phyloP scores from a whole-genome alignment of 1,140 invertebrate species.

The Heliothis virescens region DNA sequence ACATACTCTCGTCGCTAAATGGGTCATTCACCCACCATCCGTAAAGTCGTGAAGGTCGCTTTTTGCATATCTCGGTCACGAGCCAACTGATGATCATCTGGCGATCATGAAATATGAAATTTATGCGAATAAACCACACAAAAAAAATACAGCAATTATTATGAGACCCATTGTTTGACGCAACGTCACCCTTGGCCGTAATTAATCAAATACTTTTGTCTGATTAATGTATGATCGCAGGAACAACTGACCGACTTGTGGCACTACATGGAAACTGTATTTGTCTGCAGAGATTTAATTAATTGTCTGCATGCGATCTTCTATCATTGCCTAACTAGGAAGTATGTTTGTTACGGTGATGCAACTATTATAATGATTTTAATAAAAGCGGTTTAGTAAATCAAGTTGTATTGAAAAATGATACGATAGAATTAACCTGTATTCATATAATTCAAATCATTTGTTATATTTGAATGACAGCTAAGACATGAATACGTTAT shows the following conservation, averaged over 20 bases:
- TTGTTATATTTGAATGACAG: background rate
- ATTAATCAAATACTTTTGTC: slow-evolving; percentile 64
- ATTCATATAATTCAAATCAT: slow-evolving; percentile 20
- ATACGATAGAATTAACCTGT: background rate
- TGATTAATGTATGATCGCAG: slow-evolving; percentile 52
- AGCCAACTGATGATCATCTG: slow-evolving; percentile 48
- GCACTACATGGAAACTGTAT: slow-evolving; percentile 24
- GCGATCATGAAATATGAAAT: slow-evolving; percentile 31
- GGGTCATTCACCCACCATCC: slow-evolving; percentile 65
- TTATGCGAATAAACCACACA: slow-evolving; percentile 54
- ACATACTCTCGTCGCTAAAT: slow-evolving; percentile 51
- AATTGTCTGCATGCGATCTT: slow-evolving; percentile 54
- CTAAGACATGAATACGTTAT: background rate
- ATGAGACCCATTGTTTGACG: slow-evolving; percentile 66
- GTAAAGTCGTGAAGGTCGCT: slow-evolving; percentile 61
- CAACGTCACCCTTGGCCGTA: slow-evolving; percentile 67
- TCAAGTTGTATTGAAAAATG: slow-evolving; percentile 33
- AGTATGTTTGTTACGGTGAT: slow-evolving; percentile 45
- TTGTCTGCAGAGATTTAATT: slow-evolving; percentile 52
- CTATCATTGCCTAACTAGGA: slow-evolving; percentile 60
- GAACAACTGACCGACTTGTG: slow-evolving; percentile 45
- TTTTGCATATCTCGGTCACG: slow-evolving; percentile 66
- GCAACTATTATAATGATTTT: slow-evolving; percentile 1
- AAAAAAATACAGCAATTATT: slow-evolving; percentile 61
- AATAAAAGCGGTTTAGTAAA: slow-evolving; percentile 26